Evolutionary conservation across 2,888 invertebrate genomes (phyloP), one percentile per base, ranked within the genome.

Genomic region (Eupithecia dodoneata): DNA sequence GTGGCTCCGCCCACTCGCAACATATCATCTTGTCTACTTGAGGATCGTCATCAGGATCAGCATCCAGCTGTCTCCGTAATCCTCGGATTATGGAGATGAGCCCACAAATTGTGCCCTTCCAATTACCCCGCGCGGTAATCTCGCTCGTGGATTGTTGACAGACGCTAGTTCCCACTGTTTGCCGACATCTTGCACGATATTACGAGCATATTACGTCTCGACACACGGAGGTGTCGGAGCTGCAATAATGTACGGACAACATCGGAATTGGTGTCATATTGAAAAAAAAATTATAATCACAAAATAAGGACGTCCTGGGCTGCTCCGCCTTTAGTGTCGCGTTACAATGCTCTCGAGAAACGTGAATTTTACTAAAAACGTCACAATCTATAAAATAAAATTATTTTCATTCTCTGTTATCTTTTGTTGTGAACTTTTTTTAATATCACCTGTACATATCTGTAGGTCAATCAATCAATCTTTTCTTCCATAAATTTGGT

Each of bases 61-160:
- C 76, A 75, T 79, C 44, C 69, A 44, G 42, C 81, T 79, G 80
- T 82, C 82, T 77, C 59, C 81, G 76, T 82, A 83, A 84, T 82
- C 83, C 77, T 45, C 41, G 71, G 82, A 83, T 83, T 84, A 84
- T 81, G 82, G 75, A 81, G 81, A 84, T 82, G 80, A 77, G 72
- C 76, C 70, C 76, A 70, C 76, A 79, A 79, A 76, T 78, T 74
- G 75, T 78, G 79, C 79, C 81, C 80, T 80, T 80, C 66, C 69
- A 45, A 69, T 69, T 69, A 69, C 69, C 44, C 66, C 67, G 45
- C 66, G 13, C 4, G 4, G 30, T 63, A 63, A 63, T 63, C 63
- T 63, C 63, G 4, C 30, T 12, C 30, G 30, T 10, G 30, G 63
- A 30, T 63, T 63, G 63, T 63, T 63, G 63, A 63, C 63, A 30